Conservation (phyloP, 1,140 invertebrate species). For the Zaprionus lachaisei region DNA sequence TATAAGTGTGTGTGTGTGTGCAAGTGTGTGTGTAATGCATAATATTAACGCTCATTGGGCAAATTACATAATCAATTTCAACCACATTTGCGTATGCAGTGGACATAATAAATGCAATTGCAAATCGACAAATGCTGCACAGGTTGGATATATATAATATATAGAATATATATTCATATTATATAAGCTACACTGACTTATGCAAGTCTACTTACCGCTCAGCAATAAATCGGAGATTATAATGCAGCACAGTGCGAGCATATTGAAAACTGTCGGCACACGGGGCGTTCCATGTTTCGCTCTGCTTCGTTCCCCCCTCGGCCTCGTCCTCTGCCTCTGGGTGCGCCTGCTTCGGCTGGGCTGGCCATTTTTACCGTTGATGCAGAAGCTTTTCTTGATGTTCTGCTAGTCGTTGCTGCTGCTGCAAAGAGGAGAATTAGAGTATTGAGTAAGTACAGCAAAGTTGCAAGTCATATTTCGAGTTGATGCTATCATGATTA, state of each 20-base stretch:
- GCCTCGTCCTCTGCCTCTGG: constrained; percentile 5
- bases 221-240: constrained; percentile 81
- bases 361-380: constrained; percentile 49
- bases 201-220: constrained; percentile 75
- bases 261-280: constrained; percentile 69
- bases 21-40: constrained; percentile 36
- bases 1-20: background rate
- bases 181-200: constrained; percentile 23
- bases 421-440: constrained; percentile 46
- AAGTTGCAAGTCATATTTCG: constrained; percentile 65
- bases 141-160: background rate
- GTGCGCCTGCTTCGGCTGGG: constrained; percentile 6
- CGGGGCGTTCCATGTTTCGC: constrained; percentile 17
- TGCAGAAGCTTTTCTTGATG: constrained; percentile 13
- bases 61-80: constrained; percentile 78
- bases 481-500: constrained; percentile 62
- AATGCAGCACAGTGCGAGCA: constrained; percentile 78
- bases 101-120: constrained; percentile 68
- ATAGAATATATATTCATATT: constrained; percentile 3
- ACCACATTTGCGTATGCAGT: constrained; percentile 66
- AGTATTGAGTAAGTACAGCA: constrained; percentile 36
- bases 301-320: constrained; percentile 5
- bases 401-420: background rate
- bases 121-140: constrained; percentile 2
- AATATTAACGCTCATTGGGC: constrained; percentile 70